A percentile compares a stretch with the other conserved stretches of the same genome.
phyloP scores from a whole-genome alignment of 2,888 invertebrate genomes.

The Eurytoma adleriae region DNA sequence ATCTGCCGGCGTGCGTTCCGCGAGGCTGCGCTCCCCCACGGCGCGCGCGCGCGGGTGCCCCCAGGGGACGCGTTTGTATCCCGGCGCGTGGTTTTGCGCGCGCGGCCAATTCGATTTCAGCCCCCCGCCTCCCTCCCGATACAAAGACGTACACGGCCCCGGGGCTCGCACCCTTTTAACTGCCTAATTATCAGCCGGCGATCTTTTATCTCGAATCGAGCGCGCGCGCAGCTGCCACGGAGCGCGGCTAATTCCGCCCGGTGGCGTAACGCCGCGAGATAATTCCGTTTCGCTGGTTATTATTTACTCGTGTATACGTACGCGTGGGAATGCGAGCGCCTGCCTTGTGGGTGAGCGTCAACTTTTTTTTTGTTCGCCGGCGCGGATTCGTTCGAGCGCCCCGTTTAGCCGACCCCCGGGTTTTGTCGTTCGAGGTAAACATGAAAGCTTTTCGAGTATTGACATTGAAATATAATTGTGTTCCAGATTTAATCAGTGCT shows the following conservation, averaged over 20 bases:
- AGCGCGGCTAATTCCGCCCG: slow-evolving; percentile 18
- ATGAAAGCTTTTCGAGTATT: background rate
- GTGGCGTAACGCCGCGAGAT: slow-evolving; percentile 7
- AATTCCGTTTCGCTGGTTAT: slow-evolving; percentile 13
- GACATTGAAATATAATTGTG: background rate
- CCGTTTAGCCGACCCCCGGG: background rate
- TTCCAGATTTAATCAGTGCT: background rate
- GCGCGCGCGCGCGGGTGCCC: background rate
- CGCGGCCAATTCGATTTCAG: slow-evolving; percentile 40
- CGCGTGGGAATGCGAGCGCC: background rate
- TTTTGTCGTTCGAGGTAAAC: background rate
- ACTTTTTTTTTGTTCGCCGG: background rate
- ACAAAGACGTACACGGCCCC: background rate
- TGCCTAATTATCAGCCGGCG: slow-evolving; percentile 48
- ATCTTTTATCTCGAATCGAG: slow-evolving; percentile 48
- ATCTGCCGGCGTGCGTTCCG: background rate
- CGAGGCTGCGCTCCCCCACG: background rate
- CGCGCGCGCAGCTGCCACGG: background rate
- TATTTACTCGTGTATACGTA: background rate
- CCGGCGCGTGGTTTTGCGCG: slow-evolving; percentile 38
- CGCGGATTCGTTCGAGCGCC: background rate
- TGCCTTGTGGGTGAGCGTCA: no score
- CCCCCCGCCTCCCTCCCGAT: background rate
- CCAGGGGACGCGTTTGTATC: slow-evolving; percentile 52
- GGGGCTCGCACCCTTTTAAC: slow-evolving; percentile 28